Evolutionary conservation across 2,888 invertebrate species (phyloP).

Genomic region (Limulus polyphemus): DNA sequence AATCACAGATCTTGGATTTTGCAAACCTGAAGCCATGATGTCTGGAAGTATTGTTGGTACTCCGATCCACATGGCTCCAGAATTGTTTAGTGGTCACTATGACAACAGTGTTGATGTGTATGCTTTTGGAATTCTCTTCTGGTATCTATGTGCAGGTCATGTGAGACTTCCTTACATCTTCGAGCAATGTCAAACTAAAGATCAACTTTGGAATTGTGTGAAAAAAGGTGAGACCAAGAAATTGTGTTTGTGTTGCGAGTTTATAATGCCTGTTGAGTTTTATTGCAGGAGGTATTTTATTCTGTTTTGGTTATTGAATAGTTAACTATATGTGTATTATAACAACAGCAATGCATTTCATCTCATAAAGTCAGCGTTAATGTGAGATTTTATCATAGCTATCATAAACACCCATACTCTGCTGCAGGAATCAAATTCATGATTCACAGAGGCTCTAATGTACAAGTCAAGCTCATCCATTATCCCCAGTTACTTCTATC

Average conservation of each 20-base stretch:
- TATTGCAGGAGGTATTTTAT: no score
- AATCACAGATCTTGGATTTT: conserved; percentile 77
- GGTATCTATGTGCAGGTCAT: conserved; percentile 77
- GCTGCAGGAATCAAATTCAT: no score
- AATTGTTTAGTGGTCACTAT: conserved; percentile 64
- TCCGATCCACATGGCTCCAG: conserved; percentile 85
- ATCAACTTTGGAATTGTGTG: conserved; percentile 72
- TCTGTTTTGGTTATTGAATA: no score
- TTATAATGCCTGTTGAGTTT: no score
- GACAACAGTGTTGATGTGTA: conserved; percentile 75
- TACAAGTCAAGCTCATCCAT: no score
- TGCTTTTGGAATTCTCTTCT: conserved; percentile 77
- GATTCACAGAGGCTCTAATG: no score
- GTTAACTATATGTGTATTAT: no score
- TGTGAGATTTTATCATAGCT: no score
- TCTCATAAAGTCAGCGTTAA: no score
- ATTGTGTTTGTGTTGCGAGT: neutral
- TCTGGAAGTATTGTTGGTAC: conserved; percentile 77
- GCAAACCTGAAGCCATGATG: conserved; percentile 79
- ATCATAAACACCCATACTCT: no score
- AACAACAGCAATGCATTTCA: no score
- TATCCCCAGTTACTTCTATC: no score
- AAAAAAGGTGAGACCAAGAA: conserved; percentile 51
- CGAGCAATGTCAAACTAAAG: conserved; percentile 70
- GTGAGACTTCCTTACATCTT: conserved; percentile 63